phyloP scores from a whole-genome alignment of 2,888 invertebrate species.

The Allolobophora icterica region DNA sequence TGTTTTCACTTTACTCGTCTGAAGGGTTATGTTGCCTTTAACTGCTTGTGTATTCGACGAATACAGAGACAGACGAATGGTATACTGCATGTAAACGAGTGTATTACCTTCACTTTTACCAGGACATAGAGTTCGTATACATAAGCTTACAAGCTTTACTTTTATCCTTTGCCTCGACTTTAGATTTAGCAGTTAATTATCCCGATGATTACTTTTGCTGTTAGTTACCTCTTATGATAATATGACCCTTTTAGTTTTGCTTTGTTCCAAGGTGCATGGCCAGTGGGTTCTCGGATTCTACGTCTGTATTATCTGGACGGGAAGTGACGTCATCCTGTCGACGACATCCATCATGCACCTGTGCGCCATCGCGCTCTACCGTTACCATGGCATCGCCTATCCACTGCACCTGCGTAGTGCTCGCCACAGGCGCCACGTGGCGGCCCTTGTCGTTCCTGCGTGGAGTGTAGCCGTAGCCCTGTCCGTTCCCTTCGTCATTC shows the following conservation, averaged over 20 bases:
- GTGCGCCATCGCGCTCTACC: slow-evolving; percentile 49
- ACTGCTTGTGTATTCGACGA: too few species aligned
- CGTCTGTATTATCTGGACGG: slow-evolving; percentile 49
- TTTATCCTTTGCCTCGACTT: too few species aligned
- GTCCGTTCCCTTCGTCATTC: slow-evolving; percentile 47
- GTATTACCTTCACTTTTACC: too few species aligned
- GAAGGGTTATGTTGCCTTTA: too few species aligned
- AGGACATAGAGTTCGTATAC: too few species aligned
- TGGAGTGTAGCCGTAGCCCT: slow-evolving; percentile 47
- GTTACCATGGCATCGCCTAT: slow-evolving; percentile 47
- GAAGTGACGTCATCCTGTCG: slow-evolving; percentile 50
- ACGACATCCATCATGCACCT: slow-evolving; percentile 50
- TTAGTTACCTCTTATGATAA: neutral
- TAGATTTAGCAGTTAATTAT: too few species aligned
- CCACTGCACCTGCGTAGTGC: slow-evolving; percentile 46
- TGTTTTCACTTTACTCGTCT: too few species aligned
- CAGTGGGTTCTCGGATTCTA: slow-evolving; percentile 47
- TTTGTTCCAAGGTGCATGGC: slow-evolving; percentile 44
- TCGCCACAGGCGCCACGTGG: slow-evolving; percentile 41
- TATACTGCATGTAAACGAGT: too few species aligned
- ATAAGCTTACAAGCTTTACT: too few species aligned
- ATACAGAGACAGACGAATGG: too few species aligned
- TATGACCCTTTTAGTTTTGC: neutral
- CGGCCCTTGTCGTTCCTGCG: slow-evolving; percentile 45
- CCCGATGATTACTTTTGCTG: too few species aligned